Base-by-base conservation (phyloP, 2,888 invertebrate genomes). In the Dryomyza anilis region DNA sequence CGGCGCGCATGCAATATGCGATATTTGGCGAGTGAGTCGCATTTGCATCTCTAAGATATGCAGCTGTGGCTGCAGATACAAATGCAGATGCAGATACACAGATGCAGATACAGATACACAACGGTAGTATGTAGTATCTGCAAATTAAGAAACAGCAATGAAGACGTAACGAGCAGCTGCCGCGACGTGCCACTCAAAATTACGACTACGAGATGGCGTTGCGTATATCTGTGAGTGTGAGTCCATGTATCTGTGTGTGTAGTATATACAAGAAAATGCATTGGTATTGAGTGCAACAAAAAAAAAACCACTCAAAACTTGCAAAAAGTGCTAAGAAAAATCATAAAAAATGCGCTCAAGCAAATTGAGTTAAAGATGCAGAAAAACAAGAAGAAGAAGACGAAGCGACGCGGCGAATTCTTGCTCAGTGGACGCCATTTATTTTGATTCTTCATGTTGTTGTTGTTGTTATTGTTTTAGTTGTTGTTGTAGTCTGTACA, bases 401-500 rank as follows among this genome's bases (percentile, higher is more conserved):
- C n/a, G n/a, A n/a, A n/a, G n/a, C n/a, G n/a, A n/a, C n/a, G n/a
- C n/a, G n/a, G n/a, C n/a, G n/a, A n/a, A n/a, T n/a, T n/a, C n/a
- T n/a, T n/a, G n/a, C n/a, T n/a, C n/a, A n/a, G n/a, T n/a, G n/a
- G 10, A n/a, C 12, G 33, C 12, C 7, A 8, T 7, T 33, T 33
- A 8, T 7, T 12, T 7, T 33, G 33, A 33, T 33, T 33, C 33
- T 33, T 7, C 33, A 33, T 39, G 39, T 39, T 6, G 39, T 39
- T 7, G 39, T 3, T n/a, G 29, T 58, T 29, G 45, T 58, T 45
- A 19, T 57, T 57, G 45, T 46, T 52, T 12, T 52, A 19, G 25
- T 52, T 50, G 58, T 45, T 58, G 60, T n/a, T n/a, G 60, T 60
- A 52, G 60, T 33, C 52, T 50, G 60, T 39, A 50, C 50, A 52